Conservation (phyloP, 1,140 invertebrate genomes). For the Philaenus spumarius region DNA sequence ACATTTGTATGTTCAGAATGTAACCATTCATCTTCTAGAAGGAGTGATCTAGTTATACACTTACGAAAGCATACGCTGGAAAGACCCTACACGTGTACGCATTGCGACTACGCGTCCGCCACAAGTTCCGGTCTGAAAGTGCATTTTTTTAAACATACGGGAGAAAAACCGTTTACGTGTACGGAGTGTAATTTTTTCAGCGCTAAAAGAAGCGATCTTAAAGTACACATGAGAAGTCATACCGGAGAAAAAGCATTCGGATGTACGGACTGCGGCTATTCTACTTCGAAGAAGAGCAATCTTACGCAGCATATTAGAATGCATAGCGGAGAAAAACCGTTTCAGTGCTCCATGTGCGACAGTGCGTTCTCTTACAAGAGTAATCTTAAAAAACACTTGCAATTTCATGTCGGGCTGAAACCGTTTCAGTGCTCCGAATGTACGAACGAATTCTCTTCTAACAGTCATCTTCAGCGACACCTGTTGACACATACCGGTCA, state of each 20-base stretch:
- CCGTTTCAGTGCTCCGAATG: slow-evolving; percentile 40
- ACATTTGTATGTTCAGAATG: no score
- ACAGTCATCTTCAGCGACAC: not conserved
- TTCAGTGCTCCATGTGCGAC: slow-evolving; percentile 78
- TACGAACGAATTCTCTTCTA: slow-evolving; percentile 18
- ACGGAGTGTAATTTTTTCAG: slow-evolving; percentile 42
- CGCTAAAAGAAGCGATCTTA: slow-evolving; percentile 40
- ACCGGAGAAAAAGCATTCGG: slow-evolving; percentile 37
- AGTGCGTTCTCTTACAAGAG: slow-evolving; percentile 24
- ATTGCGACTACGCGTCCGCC: slow-evolving; percentile 43
- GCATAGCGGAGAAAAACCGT: slow-evolving; percentile 92
- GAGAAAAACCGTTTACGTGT: slow-evolving; percentile 39
- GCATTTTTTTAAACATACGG: slow-evolving; percentile 40
- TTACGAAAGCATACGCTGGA: slow-evolving; percentile 36
- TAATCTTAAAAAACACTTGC: not conserved
- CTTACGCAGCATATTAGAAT: slow-evolving; percentile 81
- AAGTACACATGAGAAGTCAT: slow-evolving; percentile 40
- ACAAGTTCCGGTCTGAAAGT: slow-evolving; percentile 42
- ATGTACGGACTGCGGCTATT: slow-evolving; percentile 42
- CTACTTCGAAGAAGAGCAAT: slow-evolving; percentile 28
- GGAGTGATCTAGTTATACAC: slow-evolving; percentile 40
- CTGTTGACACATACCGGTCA: not conserved
- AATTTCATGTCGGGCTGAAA: slow-evolving; percentile 19
- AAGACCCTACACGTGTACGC: slow-evolving; percentile 43
- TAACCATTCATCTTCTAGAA: no score